Percentiles rank a stretch among this genome's conserved stretches.
These are phyloP conservation scores for Riparia riparia DNA, from an alignment of 2,113 vertebrate genomes.

Conservation along the genomic window DNA sequence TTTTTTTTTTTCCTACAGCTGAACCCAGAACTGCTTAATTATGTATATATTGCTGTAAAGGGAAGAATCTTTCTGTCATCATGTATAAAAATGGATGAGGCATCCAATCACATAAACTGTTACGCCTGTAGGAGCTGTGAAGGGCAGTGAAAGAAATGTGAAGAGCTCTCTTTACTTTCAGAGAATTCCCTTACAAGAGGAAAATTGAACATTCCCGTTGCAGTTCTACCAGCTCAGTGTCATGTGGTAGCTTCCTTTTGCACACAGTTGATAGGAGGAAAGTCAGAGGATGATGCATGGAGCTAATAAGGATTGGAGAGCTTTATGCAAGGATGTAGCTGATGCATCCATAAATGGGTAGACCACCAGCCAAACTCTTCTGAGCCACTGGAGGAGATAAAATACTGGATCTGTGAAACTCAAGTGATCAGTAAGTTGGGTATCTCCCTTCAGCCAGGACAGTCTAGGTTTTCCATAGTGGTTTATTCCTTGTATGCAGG, in stretches of 20 bases:
- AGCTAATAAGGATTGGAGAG: background rate
- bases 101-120: background rate
- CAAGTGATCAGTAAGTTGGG: background rate
- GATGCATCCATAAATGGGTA: background rate
- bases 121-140: background rate
- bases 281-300: background rate
- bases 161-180: background rate
- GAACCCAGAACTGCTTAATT: constrained; percentile 33
- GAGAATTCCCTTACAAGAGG: background rate
- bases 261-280: background rate
- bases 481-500: background rate
- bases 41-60: background rate
- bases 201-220: accelerated
- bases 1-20: background rate
- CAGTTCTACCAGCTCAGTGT: background rate
- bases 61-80: constrained; percentile 42
- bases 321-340: background rate
- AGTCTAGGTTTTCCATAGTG: background rate
- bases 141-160: background rate
- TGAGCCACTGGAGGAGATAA: background rate
- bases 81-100: background rate
- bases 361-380: background rate
- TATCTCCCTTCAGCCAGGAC: background rate
- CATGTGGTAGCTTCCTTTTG: background rate
- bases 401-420: background rate